Conservation (phyloP, 2,797 vertebrate genomes). For the Sebastes glaucus region DNA sequence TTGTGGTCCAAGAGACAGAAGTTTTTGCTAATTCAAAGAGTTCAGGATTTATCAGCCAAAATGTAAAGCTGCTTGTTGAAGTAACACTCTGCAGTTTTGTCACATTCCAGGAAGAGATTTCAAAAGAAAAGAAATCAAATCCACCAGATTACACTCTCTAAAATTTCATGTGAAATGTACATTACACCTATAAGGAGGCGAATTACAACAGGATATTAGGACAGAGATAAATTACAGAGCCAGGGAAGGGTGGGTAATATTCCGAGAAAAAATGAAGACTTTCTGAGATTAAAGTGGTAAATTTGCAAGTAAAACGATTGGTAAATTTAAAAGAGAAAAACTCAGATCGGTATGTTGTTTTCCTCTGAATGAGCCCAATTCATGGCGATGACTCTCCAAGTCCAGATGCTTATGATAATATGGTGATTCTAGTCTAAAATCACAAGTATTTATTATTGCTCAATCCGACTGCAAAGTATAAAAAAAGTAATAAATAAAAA, state of each 20-base stretch:
- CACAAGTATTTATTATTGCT: neutral
- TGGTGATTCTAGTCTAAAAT: neutral
- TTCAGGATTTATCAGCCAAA: neutral
- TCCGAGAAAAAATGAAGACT: too few relatives aligned
- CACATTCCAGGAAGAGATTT: neutral
- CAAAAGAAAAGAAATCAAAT: neutral
- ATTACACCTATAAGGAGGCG: neutral
- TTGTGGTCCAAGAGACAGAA: neutral
- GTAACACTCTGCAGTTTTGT: neutral
- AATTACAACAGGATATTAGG: neutral
- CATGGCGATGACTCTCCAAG: neutral
- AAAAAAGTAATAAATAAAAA: neutral
- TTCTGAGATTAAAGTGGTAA: too few relatives aligned
- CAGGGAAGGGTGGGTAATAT: too few relatives aligned
- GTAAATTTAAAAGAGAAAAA: too few relatives aligned
- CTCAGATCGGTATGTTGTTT: neutral
- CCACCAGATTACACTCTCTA: neutral
- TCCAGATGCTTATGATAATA: neutral
- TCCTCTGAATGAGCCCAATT: too few relatives aligned
- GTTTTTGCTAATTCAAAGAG: neutral
- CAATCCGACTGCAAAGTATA: neutral
- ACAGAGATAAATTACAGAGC: too few relatives aligned
- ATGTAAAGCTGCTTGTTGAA: neutral
- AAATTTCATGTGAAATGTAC: neutral
- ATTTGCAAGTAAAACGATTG: too few relatives aligned